Evolutionary conservation across 2,888 invertebrate genomes (phyloP).

Genomic region (Calliphora vomitoria): DNA sequence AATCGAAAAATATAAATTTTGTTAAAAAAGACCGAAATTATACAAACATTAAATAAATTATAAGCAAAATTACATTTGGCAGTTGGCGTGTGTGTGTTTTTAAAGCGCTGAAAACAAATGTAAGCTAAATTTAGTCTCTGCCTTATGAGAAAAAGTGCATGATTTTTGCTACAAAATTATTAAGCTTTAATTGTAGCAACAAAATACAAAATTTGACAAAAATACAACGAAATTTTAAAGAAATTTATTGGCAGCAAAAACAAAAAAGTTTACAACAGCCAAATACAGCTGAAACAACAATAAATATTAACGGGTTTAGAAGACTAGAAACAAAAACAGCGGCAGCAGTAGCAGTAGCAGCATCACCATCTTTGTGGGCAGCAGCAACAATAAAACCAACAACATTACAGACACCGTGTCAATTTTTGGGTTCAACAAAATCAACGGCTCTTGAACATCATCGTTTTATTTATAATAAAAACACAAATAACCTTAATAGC

Average conservation of each 20-base stretch:
- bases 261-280: not conserved
- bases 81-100: not conserved
- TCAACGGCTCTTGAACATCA: not conserved
- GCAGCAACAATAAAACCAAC: not conserved
- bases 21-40: slow-evolving; percentile 4
- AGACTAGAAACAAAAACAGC: not conserved
- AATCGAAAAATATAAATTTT: slow-evolving; percentile 20
- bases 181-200: not conserved
- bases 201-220: not conserved
- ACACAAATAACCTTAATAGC: not conserved
- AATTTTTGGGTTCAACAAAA: slow-evolving; percentile 9
- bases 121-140: not conserved
- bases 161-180: slow-evolving; percentile 8
- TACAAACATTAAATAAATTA: not conserved
- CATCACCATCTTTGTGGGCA: not conserved
- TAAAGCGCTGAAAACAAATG: not conserved
- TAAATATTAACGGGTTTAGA: slow-evolving; percentile 4
- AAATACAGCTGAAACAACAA: not conserved
- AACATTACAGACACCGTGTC: slow-evolving; percentile 16
- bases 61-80: not conserved
- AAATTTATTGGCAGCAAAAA: not conserved
- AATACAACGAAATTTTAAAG: not conserved
- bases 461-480: not conserved
- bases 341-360: not conserved
- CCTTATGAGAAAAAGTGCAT: slow-evolving; percentile 18